Conservation (phyloP, 2,113 vertebrate species). For the Alces alces region DNA sequence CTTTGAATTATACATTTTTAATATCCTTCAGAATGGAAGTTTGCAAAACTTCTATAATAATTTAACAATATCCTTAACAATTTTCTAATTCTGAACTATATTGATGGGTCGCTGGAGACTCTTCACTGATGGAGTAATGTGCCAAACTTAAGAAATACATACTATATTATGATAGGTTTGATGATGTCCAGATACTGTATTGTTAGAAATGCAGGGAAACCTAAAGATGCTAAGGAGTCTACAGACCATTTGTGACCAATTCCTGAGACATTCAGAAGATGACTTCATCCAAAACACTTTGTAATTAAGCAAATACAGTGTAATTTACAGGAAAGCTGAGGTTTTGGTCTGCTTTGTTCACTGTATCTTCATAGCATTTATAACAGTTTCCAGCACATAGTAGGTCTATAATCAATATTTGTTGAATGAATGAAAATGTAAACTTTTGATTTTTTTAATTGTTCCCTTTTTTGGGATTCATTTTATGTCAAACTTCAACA, state of each 20-base stretch:
- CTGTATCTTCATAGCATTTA: background rate
- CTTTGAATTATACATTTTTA: background rate
- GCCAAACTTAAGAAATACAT: background rate
- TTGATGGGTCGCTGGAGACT: background rate
- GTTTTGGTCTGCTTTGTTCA: background rate
- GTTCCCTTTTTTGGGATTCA: background rate
- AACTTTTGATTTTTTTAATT: background rate
- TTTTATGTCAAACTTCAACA: background rate
- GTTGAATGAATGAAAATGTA: background rate
- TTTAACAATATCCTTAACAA: background rate
- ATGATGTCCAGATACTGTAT: background rate
- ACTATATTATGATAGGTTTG: background rate
- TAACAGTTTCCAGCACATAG: background rate
- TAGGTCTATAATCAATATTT: background rate
- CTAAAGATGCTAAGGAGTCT: background rate
- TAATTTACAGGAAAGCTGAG: background rate
- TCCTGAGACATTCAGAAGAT: background rate
- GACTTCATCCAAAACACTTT: background rate
- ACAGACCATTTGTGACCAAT: background rate
- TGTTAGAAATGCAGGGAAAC: background rate
- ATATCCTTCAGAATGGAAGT: background rate
- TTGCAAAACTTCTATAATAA: background rate
- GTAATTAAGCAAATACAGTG: background rate
- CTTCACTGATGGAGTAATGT: background rate
- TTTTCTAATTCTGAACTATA: background rate